These are phyloP conservation scores for Falco rusticolus DNA, from an alignment of 2,797 vertebrate genomes.

Conservation along the genomic window DNA sequence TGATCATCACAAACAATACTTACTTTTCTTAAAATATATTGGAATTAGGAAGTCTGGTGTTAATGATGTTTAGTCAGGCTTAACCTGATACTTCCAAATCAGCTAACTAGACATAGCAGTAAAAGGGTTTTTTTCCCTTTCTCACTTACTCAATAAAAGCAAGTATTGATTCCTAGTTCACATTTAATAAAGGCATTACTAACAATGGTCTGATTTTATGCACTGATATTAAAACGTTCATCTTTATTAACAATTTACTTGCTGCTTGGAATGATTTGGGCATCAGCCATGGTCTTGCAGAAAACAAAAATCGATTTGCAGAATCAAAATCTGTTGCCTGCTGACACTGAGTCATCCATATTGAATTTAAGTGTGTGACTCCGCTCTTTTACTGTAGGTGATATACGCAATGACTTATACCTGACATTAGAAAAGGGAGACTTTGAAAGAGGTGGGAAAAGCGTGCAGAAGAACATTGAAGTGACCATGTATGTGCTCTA, in stretches of 20 bases:
- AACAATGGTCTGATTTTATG: conserved; percentile 60
- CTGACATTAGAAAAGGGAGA: conserved; percentile 95
- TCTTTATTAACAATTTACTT: conserved; percentile 79
- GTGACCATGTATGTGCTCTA: conserved; percentile 97
- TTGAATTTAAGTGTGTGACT: neutral
- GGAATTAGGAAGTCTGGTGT: neutral
- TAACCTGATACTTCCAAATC: neutral
- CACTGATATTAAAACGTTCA: conserved; percentile 56
- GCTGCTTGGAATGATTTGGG: conserved; percentile 74
- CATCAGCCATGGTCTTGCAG: conserved; percentile 52
- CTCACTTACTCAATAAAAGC: neutral
- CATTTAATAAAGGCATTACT: conserved; percentile 68
- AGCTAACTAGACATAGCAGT: neutral
- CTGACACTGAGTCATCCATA: neutral
- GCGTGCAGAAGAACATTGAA: conserved; percentile 99
- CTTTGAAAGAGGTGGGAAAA: conserved; percentile 97
- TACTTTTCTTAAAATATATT: neutral
- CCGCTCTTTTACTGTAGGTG: conserved; percentile 79
- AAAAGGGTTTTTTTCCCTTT: neutral
- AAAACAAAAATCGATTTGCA: neutral
- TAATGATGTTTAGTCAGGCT: neutral
- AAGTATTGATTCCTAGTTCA: conserved; percentile 9
- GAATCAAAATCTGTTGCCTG: neutral
- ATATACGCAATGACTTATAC: conserved; percentile 96
- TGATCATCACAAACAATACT: neutral